These are phyloP conservation scores for Mustela nigripes DNA, from an alignment of 2,113 vertebrate species.

Conservation along the genomic window DNA sequence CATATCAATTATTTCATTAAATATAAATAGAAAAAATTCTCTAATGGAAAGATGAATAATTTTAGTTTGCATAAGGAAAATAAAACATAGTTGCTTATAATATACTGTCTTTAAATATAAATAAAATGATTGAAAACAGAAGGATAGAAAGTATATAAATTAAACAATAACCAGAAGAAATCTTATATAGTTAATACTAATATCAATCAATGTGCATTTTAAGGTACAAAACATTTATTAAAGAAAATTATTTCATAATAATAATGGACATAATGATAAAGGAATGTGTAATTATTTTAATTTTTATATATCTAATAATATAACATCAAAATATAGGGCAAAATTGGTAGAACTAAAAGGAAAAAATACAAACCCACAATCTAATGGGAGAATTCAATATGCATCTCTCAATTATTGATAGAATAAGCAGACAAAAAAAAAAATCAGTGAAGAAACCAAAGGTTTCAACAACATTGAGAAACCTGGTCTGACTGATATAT, in stretches of 20 bases:
- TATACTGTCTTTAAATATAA: neutral
- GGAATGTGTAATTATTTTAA: neutral
- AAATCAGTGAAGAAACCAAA: neutral
- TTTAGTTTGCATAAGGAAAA: neutral
- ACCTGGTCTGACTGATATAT: neutral
- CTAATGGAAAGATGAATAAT: neutral
- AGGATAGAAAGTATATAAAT: neutral
- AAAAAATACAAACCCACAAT: neutral
- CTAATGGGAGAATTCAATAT: neutral
- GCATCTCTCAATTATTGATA: neutral
- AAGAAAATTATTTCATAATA: neutral
- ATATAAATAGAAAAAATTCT: neutral
- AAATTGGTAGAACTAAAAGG: neutral
- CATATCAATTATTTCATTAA: neutral
- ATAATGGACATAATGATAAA: neutral
- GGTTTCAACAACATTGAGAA: neutral
- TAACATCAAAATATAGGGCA: neutral
- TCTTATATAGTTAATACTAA: neutral
- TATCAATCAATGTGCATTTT: neutral
- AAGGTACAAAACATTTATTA: neutral
- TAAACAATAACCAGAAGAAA: neutral
- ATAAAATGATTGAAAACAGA: neutral
- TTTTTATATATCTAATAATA: neutral
- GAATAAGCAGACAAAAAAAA: neutral
- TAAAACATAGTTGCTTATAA: neutral